Evolutionary conservation across 2,113 vertebrate genomes (phyloP), one percentile per base, ranked within the genome.

Genomic region (Neolamprologus toae): DNA sequence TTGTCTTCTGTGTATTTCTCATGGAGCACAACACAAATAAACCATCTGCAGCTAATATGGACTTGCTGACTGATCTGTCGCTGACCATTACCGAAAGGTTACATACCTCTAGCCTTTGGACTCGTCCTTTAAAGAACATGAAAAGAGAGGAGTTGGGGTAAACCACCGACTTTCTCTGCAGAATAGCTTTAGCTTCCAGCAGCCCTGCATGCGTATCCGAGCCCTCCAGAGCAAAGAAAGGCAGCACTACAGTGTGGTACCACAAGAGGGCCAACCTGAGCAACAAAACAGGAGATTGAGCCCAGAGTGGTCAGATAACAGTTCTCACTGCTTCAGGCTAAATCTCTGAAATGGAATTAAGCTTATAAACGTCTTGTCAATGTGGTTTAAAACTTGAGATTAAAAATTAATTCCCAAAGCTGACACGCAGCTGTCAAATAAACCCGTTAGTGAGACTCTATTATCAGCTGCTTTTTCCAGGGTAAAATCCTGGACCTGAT

Each of bases 131-230:
- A 93, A 99, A 99, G 96, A 99, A 99, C 97, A 99, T 98, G 92
- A 99, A 99, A 86, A 99, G 97, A 81, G 99, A 99, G 6, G 99
- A 99, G 96, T 99, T 99, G 54, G 99, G 99, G 92, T 99, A 99
- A 87, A 98, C 97, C 91, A 98, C 96, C 63, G 98, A 98, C 94
- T 99, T 99, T 85, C 97, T 98, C 90, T 97, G 97, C 80, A 99
- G 97, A 93, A 99, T 99, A 83, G 98, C 97, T 93, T 99, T 99
- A 9, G 99, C 98, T 90, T 99, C 98, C 86, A 97, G 96, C 91
- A 99, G 95, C 76, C 99, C 99, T 3, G 96, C 97, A 17, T 96
- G 97, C 47, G 97, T 98, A 90, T 99, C 98, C 0, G 97, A 98
- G 89, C 98, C 98, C 59, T 99, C 98, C 95, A 99, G 96, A 87